Percentiles rank a stretch among this genome's conserved stretches.
phyloP scores from a whole-genome alignment of 2,797 vertebrate species.

The Danio jaintianensis region DNA sequence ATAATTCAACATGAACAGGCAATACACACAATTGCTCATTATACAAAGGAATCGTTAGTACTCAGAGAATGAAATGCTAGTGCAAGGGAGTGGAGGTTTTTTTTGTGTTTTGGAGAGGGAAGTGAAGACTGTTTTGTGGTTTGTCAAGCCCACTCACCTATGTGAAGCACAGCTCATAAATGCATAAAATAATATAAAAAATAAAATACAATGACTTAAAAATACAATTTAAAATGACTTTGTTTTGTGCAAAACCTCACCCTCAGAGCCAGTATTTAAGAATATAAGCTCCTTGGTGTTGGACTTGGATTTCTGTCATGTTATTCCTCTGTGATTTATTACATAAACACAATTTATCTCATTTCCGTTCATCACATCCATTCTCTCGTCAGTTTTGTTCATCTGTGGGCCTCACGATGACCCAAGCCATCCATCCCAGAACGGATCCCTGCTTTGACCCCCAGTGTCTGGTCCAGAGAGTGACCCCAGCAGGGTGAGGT shows the following conservation, averaged over 20 bases:
- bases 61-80: too few species aligned
- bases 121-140: too few species aligned
- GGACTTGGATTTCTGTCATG: not conserved
- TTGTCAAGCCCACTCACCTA: too few species aligned
- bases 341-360: slow-evolving; percentile 47
- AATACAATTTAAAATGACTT: not conserved
- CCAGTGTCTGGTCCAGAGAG: slow-evolving; percentile 54
- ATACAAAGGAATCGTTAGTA: too few species aligned
- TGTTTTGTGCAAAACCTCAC: not conserved
- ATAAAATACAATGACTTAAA: too few species aligned
- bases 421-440: slow-evolving; percentile 44
- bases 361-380: slow-evolving; percentile 44
- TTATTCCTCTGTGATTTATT: slow-evolving; percentile 29
- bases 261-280: not conserved
- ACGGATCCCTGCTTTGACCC: slow-evolving; percentile 53
- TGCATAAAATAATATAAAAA: too few species aligned
- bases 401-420: slow-evolving; percentile 41
- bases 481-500: slow-evolving; percentile 58
- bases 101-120: too few species aligned
- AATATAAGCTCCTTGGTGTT: not conserved
- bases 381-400: slow-evolving; percentile 44
- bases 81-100: too few species aligned
- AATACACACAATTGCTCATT: too few species aligned
- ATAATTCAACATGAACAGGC: too few species aligned
- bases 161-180: too few species aligned